Percentiles rank a stretch among this genome's conserved stretches.
These are phyloP conservation scores for Lycaon pictus DNA, from an alignment of 2,113 vertebrate genomes.

Conservation along the genomic window DNA sequence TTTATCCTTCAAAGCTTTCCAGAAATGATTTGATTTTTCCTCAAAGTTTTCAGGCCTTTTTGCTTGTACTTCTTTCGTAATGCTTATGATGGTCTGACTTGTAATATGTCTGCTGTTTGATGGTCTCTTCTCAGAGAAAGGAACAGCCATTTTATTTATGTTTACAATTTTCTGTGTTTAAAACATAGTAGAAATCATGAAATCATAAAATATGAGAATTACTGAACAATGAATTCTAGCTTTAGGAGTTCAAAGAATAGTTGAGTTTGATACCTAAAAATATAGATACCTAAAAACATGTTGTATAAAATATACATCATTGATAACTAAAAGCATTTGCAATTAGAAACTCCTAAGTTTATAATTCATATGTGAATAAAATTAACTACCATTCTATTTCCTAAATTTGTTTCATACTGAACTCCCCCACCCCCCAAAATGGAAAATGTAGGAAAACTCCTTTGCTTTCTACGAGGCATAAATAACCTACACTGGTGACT, in stretches of 20 bases:
- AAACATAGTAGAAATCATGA: not conserved
- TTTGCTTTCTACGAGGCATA: not conserved
- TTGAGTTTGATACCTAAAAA: not conserved
- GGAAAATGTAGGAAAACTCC: not conserved
- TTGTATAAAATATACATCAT: not conserved
- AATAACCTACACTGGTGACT: not conserved
- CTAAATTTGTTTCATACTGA: not conserved
- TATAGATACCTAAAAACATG: not conserved
- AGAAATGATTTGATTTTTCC: not conserved
- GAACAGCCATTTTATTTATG: not conserved
- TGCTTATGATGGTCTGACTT: not conserved
- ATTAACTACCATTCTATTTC: constrained; percentile 25
- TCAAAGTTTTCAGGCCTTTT: not conserved
- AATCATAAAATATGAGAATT: not conserved
- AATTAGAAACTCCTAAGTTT: not conserved
- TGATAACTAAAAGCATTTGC: not conserved
- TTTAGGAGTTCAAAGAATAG: not conserved
- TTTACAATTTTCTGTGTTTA: not conserved
- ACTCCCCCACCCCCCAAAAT: not conserved
- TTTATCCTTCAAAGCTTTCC: not conserved
- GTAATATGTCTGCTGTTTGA: not conserved
- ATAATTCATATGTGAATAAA: not conserved
- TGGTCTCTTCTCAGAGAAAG: not conserved
- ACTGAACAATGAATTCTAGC: not conserved
- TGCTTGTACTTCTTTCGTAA: not conserved